Evolutionary conservation across 2,888 invertebrate species (phyloP).

Genomic region (Spatulosminthurus flaviceps): DNA sequence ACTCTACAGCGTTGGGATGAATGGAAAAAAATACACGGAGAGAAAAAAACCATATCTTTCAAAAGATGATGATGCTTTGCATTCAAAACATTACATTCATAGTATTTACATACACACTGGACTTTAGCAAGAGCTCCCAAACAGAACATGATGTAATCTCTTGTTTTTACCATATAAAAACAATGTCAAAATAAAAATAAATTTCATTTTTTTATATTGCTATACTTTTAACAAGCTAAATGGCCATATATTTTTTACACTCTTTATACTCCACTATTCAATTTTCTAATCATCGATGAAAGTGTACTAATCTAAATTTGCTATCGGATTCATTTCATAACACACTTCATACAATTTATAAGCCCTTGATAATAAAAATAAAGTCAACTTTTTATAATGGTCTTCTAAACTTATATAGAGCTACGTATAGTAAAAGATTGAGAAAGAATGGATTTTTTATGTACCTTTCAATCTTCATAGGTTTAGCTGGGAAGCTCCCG

Average conservation of each 20-base stretch:
- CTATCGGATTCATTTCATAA: slow-evolving; percentile 12
- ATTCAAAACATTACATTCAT: neutral
- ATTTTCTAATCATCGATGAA: slow-evolving; percentile 18
- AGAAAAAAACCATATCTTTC: too few species aligned
- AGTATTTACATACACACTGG: neutral
- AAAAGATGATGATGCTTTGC: neutral
- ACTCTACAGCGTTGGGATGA: too few species aligned
- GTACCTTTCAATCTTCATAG: neutral
- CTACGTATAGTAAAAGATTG: too few species aligned
- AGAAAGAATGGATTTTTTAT: neutral
- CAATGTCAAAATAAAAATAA: slow-evolving; percentile 2
- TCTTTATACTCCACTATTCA: neutral
- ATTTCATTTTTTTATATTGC: neutral
- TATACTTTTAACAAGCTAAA: neutral
- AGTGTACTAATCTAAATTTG: neutral
- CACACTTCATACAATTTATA: neutral
- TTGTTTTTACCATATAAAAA: neutral
- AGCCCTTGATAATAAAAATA: slow-evolving; percentile 24
- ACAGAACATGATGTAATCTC: neutral
- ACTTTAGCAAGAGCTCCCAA: neutral
- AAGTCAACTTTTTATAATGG: neutral
- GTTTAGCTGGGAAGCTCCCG: neutral
- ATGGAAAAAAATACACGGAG: too few species aligned
- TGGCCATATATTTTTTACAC: neutral
- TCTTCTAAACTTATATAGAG: too few species aligned